These are phyloP conservation scores for Phalacrocorax brasilianus DNA, from an alignment of 2,113 vertebrate genomes.

Conservation along the genomic window DNA sequence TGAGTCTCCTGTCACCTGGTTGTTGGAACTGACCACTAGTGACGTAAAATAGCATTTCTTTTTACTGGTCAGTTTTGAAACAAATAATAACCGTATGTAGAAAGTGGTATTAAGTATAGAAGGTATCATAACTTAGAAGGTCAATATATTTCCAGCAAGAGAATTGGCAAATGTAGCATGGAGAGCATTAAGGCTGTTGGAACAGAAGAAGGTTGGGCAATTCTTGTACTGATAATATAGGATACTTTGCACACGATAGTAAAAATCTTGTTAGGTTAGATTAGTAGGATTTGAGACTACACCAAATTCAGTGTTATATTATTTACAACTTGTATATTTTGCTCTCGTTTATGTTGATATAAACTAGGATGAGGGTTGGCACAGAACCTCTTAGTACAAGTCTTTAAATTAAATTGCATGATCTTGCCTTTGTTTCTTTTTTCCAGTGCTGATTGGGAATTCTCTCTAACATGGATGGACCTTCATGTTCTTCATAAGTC, in stretches of 20 bases:
- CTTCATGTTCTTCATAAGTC: background rate
- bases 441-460: background rate
- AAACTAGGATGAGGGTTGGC: background rate
- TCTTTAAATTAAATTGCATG: background rate
- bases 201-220: background rate
- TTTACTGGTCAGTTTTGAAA: background rate
- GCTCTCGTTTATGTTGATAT: background rate
- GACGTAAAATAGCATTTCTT: background rate
- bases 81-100: background rate
- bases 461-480: background rate
- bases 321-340: background rate
- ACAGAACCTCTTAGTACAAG: background rate
- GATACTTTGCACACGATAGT: background rate
- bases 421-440: background rate
- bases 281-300: background rate
- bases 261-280: background rate
- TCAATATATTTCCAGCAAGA: background rate
- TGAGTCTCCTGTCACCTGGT: background rate
- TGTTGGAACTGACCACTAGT: background rate
- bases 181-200: background rate
- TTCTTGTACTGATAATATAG: background rate
- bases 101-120: background rate
- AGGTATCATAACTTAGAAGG: background rate
- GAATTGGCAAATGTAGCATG: background rate
- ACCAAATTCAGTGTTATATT: background rate